Evolutionary conservation across 2,797 vertebrate species (phyloP), one percentile per base, ranked within the genome.

Genomic region (Aphelocoma californica): DNA sequence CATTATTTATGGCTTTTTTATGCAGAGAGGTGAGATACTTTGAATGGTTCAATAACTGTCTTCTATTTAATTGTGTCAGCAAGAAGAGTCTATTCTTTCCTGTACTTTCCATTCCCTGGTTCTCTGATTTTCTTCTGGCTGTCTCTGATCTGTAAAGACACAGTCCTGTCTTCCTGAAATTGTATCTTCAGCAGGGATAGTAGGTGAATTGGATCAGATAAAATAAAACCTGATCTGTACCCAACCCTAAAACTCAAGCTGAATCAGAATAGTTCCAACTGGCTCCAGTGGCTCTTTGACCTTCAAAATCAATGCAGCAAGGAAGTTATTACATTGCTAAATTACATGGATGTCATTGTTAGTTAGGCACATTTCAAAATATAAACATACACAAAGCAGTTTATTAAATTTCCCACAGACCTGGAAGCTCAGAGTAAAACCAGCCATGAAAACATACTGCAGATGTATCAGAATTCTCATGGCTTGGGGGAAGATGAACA

Each of bases 1-100:
- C 80, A 96, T 94, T 92, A 95, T 97, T 95, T 94, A 97, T 95
- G 78, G 4, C 20, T 93, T 94, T 92, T 69, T 92, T 70, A 42
- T 90, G 73, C 80, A 84, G 66, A 91, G 73, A 90, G 70, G 90
- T 96, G 80, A 96, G 73, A 81, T 75, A 78, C 91, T 90, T 91
- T 91, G 91, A 94, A 90, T 57, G 66, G 95, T 94, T 94, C 93
- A 91, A 91, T 95, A 93, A 70, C 83, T 86, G 65, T 77, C 90
- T 94, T 93, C 80, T 88, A 53, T 91, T 96, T 93, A 92, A 90
- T 81, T 92, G 67, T 90, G 83, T 94, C 91, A 86, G 82, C 56
- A 77, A 96, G 86, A 82, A 80, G 20, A 84, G 40, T 88, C 66
- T 95, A 36, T 81, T 92, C 60, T 91, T 95, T 80, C 62, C 31